Conservation (phyloP, 2,888 invertebrate genomes). For the Helobdella robusta region DNA sequence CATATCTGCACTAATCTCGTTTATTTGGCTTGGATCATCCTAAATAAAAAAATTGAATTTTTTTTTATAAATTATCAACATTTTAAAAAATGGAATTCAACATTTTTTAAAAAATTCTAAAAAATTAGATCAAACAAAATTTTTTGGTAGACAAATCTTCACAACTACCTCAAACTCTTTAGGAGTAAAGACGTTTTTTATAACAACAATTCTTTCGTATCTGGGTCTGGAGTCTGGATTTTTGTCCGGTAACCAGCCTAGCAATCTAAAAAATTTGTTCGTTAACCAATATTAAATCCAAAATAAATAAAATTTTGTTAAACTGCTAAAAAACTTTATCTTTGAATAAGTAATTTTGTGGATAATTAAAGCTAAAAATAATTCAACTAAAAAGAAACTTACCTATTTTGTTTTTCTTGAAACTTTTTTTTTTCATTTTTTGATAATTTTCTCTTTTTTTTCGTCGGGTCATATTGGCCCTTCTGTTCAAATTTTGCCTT, state of each 20-base stretch:
- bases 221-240: constrained; percentile 72
- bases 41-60: constrained; percentile 37
- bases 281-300: constrained; percentile 13
- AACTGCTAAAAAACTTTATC: background rate
- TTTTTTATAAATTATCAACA: background rate
- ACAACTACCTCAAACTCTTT: constrained; percentile 64
- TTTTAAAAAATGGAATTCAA: background rate
- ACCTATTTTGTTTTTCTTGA: constrained; percentile 83
- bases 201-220: constrained; percentile 78
- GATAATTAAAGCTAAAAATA: background rate
- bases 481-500: constrained; percentile 87
- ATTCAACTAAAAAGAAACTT: too few species aligned
- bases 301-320: constrained; percentile 2
- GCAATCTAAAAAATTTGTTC: constrained; percentile 56
- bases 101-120: background rate
- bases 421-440: constrained; percentile 71
- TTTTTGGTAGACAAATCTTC: background rate
- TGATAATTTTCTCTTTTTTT: constrained; percentile 72
- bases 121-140: background rate
- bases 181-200: constrained; percentile 84
- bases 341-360: background rate
- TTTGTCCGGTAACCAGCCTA: constrained; percentile 93
- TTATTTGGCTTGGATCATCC: constrained; percentile 72
- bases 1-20: constrained; percentile 83
- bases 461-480: constrained; percentile 69